These are phyloP conservation scores for Paratilapia polleni DNA, from an alignment of 2,113 vertebrate species.

Conservation along the genomic window DNA sequence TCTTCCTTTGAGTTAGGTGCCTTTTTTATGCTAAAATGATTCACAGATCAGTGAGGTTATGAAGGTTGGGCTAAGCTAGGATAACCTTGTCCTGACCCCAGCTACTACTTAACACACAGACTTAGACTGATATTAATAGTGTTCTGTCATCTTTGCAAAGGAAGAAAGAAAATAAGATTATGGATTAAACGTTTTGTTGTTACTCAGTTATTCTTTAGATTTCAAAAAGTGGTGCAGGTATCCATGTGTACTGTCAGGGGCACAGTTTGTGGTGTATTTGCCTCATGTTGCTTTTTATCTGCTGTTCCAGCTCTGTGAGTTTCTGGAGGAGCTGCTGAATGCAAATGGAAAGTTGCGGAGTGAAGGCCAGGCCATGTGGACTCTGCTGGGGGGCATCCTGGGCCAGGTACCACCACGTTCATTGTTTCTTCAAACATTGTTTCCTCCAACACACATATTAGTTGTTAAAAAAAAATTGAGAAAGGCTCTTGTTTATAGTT, in stretches of 20 bases:
- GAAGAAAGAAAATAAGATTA: neutral
- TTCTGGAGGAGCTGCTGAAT: constrained; percentile 94
- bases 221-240: neutral
- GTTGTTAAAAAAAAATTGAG: neutral
- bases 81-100: too few relatives aligned
- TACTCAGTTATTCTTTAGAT: neutral
- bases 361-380: constrained; percentile 95
- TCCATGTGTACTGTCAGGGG: neutral
- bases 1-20: too few relatives aligned
- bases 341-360: constrained; percentile 90
- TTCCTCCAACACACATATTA: neutral
- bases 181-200: neutral
- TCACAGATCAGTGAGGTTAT: neutral
- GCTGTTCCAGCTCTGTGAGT: constrained; percentile 88
- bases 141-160: neutral
- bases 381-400: constrained; percentile 89
- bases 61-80: neutral
- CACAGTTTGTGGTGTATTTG: neutral
- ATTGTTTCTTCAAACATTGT: neutral
- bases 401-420: constrained; percentile 86
- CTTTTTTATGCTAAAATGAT: too few relatives aligned
- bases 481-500: neutral
- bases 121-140: neutral
- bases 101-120: neutral
- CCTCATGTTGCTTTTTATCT: constrained; percentile 17